A percentile compares a stretch with the other conserved stretches of the same genome.
Conservation (phyloP, 2,888 invertebrate genomes). For the Agrypnus murinus region DNA sequence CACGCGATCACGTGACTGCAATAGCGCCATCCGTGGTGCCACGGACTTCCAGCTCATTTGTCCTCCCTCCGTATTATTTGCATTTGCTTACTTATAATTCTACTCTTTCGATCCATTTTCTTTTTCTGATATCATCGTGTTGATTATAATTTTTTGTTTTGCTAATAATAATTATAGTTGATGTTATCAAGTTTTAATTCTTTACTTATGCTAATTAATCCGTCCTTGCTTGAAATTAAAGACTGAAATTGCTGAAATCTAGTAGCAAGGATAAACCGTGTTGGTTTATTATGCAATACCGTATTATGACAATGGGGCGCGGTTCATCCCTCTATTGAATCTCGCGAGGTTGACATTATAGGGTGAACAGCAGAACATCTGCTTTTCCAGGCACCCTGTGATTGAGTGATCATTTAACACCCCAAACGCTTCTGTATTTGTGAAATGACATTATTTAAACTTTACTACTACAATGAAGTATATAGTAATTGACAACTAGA, state of each 20-base stretch:
- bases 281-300: conserved; percentile 37
- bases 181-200: conserved; percentile 3
- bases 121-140: conserved; percentile 14
- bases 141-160: conserved; percentile 1
- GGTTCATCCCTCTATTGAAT: conserved; percentile 47
- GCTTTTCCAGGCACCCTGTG: conserved; percentile 56
- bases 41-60: conserved; percentile 36
- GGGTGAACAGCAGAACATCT: conserved; percentile 57
- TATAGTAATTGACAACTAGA: conserved; percentile 34
- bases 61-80: conserved; percentile 40
- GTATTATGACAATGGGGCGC: conserved; percentile 40
- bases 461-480: conserved; percentile 43
- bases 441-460: conserved; percentile 58
- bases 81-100: conserved; percentile 9
- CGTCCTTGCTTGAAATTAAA: neutral
- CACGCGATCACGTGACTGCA: conserved; percentile 67
- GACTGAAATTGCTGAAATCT: no score
- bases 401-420: conserved; percentile 62
- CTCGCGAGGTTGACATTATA: conserved; percentile 35
- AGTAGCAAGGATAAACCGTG: neutral
- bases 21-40: conserved; percentile 42
- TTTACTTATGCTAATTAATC: conserved; percentile 15
- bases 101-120: neutral
- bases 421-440: conserved; percentile 58
- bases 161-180: conserved; percentile 19